phyloP scores from a whole-genome alignment of 2,113 vertebrate genomes.

The Numenius arquata region DNA sequence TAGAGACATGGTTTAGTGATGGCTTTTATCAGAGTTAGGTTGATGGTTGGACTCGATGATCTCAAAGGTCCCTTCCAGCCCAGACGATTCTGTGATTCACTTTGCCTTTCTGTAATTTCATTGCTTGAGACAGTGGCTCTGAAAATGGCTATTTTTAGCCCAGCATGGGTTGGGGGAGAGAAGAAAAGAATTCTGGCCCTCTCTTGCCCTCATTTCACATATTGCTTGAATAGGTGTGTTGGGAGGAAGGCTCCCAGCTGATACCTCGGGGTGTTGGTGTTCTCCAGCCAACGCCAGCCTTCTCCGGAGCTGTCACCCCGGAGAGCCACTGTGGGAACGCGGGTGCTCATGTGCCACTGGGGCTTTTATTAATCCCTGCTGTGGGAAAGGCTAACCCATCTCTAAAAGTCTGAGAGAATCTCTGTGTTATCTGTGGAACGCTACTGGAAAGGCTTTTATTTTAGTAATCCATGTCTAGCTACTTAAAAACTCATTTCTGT shows the following conservation, averaged over 20 bases:
- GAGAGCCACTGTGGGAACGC: neutral
- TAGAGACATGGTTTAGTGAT: too few relatives aligned
- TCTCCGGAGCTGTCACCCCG: neutral
- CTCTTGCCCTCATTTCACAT: neutral
- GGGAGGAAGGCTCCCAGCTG: neutral
- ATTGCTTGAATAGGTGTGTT: fast-evolving
- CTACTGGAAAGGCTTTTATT: neutral
- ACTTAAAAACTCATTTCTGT: neutral
- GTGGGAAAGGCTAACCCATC: neutral
- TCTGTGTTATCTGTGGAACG: neutral
- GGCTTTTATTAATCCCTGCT: neutral
- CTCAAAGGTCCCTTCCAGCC: too few relatives aligned
- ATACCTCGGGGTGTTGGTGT: neutral
- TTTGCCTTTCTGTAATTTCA: neutral
- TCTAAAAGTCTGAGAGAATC: neutral
- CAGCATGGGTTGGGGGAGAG: neutral
- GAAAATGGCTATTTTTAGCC: neutral
- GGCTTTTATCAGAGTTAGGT: too few relatives aligned
- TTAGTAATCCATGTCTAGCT: neutral
- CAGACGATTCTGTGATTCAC: too few relatives aligned
- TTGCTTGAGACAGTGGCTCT: neutral
- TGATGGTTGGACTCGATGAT: too few relatives aligned
- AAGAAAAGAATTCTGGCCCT: neutral
- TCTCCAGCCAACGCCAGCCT: neutral
- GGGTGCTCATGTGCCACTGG: fast-evolving